Evolutionary conservation across 2,797 vertebrate genomes (phyloP), one percentile per base, ranked within the genome.

Genomic region (Ataeniobius toweri): DNA sequence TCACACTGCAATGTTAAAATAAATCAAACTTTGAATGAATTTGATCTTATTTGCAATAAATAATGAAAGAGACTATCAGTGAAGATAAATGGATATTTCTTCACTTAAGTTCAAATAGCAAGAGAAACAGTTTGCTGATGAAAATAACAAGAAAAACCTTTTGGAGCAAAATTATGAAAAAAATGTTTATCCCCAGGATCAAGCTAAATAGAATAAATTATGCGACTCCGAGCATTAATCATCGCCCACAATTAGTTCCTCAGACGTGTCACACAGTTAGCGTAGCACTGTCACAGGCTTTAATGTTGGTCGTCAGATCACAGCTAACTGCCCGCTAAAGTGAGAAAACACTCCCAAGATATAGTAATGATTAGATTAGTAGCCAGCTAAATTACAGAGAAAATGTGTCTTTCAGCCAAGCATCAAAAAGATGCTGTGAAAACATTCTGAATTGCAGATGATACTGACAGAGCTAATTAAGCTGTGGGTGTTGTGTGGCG

Each of bases 321-420:
- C 83, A 89, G 81, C 86, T 91, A 92, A 89, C 91, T 92, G 85
- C 85, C 87, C 86, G 78, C 78, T 80, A 90, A 89, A 91, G 91
- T 90, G 82, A 91, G 91, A 93, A 89, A 91, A 88, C 91, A 92
- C 86, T 91, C 88, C 71, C 85, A 78, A 89, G 88, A 92, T 89
- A 89, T 90, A 80, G 81, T 63, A 86, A 87, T 91, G 90, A 93
- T 93, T 92, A 90, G 85, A 94, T 91, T 89, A 86, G 87, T 89
- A 85, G 84, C 87, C 79, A 73, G 63, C 77, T 76, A 89, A 91
- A 93, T 93, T 85, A 92, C 75, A 87, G 81, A 74, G 86, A 80
- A 91, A 90, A 91, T 83, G 83, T 90, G 88, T 90, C 88, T 92
- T 90, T 91, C 84, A 89, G 83, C 77, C 84, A 71, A 86, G 90